Evolutionary conservation across 2,113 vertebrate genomes (phyloP).

Genomic region (Harpagus bidentatus): DNA sequence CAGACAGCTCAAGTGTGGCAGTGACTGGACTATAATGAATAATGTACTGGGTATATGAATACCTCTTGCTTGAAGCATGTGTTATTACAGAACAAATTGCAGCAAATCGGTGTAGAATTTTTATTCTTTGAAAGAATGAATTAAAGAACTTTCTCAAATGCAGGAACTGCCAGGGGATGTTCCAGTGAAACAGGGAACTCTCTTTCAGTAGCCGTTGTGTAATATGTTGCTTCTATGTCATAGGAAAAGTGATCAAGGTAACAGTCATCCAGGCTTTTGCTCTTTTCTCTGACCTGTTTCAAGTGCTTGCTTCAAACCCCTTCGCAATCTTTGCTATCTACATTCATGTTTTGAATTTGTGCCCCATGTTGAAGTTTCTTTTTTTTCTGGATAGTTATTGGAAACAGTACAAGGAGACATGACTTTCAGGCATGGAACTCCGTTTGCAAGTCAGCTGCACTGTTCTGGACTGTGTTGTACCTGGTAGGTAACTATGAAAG

Average conservation of each 20-base stretch:
- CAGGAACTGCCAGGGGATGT: not conserved
- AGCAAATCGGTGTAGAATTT: not conserved
- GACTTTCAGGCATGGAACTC: not conserved
- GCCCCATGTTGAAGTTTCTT: not conserved
- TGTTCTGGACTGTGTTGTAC: not conserved
- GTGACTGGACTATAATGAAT: not conserved
- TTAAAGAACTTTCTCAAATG: not conserved
- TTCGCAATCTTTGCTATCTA: not conserved
- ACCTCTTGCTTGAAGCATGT: not conserved
- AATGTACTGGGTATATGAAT: not conserved
- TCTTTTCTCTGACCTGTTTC: not conserved
- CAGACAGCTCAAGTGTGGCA: not conserved
- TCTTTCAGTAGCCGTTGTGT: not conserved
- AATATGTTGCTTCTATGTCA: not conserved
- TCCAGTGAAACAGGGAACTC: not conserved
- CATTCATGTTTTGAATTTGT: not conserved
- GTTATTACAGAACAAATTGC: not conserved
- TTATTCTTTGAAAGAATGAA: not conserved
- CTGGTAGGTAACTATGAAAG: not conserved
- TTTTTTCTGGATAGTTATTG: not conserved
- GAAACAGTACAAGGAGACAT: not conserved
- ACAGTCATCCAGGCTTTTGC: rapidly evolving
- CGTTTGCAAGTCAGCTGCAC: not conserved
- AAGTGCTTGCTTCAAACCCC: not conserved
- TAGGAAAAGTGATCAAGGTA: not conserved